These are phyloP conservation scores for Eospalax fontanierii DNA, from an alignment of 2,797 vertebrate species.

Conservation along the genomic window DNA sequence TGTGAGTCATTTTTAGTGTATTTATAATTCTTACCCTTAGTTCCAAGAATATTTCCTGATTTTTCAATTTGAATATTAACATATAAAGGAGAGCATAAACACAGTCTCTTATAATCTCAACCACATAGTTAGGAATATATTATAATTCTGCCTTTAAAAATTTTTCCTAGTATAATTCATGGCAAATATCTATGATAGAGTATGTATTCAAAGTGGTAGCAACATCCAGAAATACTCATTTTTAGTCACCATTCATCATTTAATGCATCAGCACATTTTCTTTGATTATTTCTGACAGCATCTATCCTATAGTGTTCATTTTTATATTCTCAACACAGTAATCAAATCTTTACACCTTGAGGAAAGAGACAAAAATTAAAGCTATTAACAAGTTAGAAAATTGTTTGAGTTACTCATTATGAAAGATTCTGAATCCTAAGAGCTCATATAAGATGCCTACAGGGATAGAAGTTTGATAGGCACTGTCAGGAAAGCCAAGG, in stretches of 20 bases:
- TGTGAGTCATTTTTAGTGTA: not conserved
- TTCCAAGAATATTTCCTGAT: not conserved
- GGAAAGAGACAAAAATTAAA: conserved; percentile 89
- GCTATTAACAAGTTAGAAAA: conserved; percentile 88
- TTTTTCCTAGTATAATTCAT: not conserved
- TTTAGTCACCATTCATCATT: conserved; percentile 77
- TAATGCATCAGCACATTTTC: conserved; percentile 82
- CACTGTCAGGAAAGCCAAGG: conserved; percentile 87
- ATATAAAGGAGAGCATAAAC: not conserved
- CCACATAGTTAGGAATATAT: not conserved
- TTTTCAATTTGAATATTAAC: not conserved
- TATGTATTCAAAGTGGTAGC: not conserved
- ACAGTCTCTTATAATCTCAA: not conserved
- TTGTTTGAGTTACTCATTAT: conserved; percentile 90
- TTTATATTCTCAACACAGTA: conserved; percentile 88
- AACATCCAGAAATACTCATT: conserved; percentile 70
- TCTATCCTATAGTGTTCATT: conserved; percentile 88
- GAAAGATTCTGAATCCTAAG: conserved; percentile 86
- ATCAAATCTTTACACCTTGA: conserved; percentile 89
- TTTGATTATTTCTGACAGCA: conserved; percentile 82
- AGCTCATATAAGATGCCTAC: conserved; percentile 86
- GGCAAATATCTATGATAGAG: not conserved
- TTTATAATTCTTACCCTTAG: not conserved
- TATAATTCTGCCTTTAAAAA: not conserved
- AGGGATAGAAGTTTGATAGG: conserved; percentile 87